Conservation (phyloP, 2,888 invertebrate genomes). For the Melitaea athalia region DNA sequence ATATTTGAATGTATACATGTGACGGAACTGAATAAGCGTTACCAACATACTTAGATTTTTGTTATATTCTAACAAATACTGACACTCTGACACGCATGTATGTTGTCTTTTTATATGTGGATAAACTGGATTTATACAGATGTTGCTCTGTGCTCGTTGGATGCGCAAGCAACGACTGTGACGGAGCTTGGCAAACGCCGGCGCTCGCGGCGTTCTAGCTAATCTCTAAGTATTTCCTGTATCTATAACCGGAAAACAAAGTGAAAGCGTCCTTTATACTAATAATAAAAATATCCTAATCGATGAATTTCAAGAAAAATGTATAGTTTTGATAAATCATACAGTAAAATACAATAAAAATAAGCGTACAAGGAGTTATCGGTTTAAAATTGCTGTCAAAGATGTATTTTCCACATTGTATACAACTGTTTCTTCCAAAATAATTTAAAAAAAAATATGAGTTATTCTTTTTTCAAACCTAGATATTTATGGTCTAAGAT, state of each 20-base stretch:
- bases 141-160: conserved; percentile 30
- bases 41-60: too few relatives aligned
- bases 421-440: too few relatives aligned
- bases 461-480: too few relatives aligned
- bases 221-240: conserved; percentile 2
- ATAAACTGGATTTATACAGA: conserved; percentile 12
- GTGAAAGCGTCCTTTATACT: conserved; percentile 20
- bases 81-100: background rate
- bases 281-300: background rate
- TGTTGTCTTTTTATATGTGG: too few relatives aligned
- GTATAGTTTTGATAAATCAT: background rate
- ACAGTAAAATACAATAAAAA: background rate
- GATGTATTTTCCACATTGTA: too few relatives aligned
- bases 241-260: conserved; percentile 15
- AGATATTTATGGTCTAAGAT: too few relatives aligned
- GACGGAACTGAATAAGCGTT: too few relatives aligned
- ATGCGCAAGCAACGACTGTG: conserved; percentile 55
- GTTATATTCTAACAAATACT: background rate
- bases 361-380: too few relatives aligned
- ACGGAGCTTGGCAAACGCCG: conserved; percentile 41
- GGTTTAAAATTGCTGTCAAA: too few relatives aligned
- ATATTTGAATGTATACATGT: too few relatives aligned
- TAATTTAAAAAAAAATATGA: too few relatives aligned
- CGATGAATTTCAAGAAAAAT: background rate
- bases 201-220: conserved; percentile 17